These are phyloP conservation scores for Sciurus vulgaris DNA, from an alignment of 2,797 vertebrate genomes.

Conservation along the genomic window DNA sequence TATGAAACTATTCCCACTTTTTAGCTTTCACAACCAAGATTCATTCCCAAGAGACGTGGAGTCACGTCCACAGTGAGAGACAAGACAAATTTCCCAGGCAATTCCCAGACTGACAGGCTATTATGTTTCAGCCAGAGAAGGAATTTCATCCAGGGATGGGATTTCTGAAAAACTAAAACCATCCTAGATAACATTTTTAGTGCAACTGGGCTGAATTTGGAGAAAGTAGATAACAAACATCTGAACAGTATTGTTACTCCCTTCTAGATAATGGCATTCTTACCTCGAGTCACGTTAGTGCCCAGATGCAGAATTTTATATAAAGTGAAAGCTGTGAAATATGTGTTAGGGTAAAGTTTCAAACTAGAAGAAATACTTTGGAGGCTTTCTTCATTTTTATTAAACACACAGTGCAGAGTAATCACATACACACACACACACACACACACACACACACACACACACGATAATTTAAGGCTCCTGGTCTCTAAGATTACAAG, in stretches of 20 bases:
- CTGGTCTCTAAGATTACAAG: not conserved
- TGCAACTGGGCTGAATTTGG: not conserved
- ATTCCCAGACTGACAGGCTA: not conserved
- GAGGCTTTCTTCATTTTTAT: not conserved
- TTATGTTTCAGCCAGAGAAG: not conserved
- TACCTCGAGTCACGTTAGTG: not conserved
- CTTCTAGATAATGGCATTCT: not conserved
- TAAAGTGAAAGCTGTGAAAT: not conserved
- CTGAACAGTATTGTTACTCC: not conserved
- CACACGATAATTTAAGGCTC: not conserved
- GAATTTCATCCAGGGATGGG: not conserved
- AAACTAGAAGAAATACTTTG: not conserved
- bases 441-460: not conserved
- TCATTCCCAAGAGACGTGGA: conserved; percentile 8
- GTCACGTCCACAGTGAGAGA: not conserved
- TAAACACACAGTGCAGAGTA: not conserved
- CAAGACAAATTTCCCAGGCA: not conserved
- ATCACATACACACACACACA: not conserved
- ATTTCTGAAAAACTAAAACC: not conserved
- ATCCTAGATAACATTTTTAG: not conserved
- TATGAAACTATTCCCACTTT: not conserved
- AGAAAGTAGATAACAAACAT: not conserved
- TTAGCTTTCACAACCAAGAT: not conserved
- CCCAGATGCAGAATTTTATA: not conserved
- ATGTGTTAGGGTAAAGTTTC: not conserved